Evolutionary conservation across 2,113 vertebrate genomes (phyloP).

Genomic region (Nerophis lumbriciformis): DNA sequence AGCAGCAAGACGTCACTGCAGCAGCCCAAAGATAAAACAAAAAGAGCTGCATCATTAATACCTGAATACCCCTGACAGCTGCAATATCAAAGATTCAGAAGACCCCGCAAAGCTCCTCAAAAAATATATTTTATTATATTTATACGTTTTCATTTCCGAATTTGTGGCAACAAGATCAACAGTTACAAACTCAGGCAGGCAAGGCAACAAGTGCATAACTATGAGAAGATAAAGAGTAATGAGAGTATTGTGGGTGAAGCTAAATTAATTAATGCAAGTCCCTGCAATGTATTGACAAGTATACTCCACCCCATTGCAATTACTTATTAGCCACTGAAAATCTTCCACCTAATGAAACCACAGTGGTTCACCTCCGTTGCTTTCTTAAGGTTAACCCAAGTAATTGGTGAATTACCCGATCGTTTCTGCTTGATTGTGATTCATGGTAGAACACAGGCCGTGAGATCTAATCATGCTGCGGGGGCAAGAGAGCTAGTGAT

Average conservation of each 20-base stretch:
- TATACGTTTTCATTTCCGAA: too few relatives aligned
- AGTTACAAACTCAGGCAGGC: too few relatives aligned
- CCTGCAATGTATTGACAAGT: slow-evolving; percentile 3
- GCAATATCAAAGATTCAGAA: too few relatives aligned
- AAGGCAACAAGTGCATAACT: slow-evolving; percentile 24
- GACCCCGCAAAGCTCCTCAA: too few relatives aligned
- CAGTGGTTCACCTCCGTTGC: slow-evolving; percentile 63
- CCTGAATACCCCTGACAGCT: too few relatives aligned
- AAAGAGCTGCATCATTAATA: too few relatives aligned
- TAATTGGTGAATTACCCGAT: slow-evolving; percentile 53
- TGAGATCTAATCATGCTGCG: slow-evolving; percentile 71
- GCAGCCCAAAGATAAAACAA: too few relatives aligned
- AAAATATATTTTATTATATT: too few relatives aligned
- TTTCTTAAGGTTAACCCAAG: slow-evolving; percentile 5
- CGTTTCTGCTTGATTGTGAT: slow-evolving; percentile 78
- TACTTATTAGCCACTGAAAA: slow-evolving; percentile 32
- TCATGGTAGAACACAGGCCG: slow-evolving; percentile 83
- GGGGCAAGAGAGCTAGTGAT: slow-evolving; percentile 65
- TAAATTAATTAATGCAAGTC: slow-evolving; percentile 8
- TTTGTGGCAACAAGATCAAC: too few relatives aligned
- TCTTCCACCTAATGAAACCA: slow-evolving; percentile 41
- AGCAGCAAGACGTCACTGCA: too few relatives aligned
- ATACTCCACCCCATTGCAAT: slow-evolving; percentile 17
- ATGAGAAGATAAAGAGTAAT: slow-evolving; percentile 13
- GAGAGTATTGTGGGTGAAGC: slow-evolving; percentile 5